phyloP scores from a whole-genome alignment of 2,888 invertebrate genomes.

The Tiliacea citrago region DNA sequence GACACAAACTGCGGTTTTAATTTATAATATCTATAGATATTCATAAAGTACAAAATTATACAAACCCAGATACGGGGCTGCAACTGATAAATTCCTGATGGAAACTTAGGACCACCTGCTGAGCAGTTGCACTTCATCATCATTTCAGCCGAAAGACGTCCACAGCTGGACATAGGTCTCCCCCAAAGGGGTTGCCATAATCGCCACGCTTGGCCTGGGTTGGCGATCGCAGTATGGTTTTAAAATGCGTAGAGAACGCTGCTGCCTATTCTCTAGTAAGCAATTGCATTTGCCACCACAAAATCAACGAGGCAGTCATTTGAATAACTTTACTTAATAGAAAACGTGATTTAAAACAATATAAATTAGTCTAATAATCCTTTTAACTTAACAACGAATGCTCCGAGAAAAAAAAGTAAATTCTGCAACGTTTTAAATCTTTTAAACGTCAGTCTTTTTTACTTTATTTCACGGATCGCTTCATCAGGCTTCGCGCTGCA shows the following conservation, averaged over 20 bases:
- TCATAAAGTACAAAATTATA: neutral
- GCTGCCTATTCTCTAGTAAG: too few relatives aligned
- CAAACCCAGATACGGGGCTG: neutral
- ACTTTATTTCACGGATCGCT: slow-evolving; percentile 23
- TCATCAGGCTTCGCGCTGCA: slow-evolving; percentile 34
- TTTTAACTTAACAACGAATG: slow-evolving; percentile 7
- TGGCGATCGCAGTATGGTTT: too few relatives aligned
- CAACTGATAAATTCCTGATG: neutral
- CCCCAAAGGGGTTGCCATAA: too few relatives aligned
- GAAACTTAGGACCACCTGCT: neutral
- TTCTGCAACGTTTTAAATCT: slow-evolving; percentile 17
- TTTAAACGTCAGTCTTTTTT: slow-evolving; percentile 26
- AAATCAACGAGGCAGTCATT: neutral
- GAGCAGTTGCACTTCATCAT: too few relatives aligned
- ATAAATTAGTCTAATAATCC: slow-evolving; percentile 13
- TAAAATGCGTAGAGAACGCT: too few relatives aligned
- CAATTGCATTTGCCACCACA: neutral
- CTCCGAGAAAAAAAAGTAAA: neutral
- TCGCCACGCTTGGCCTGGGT: too few relatives aligned
- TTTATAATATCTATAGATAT: too few relatives aligned
- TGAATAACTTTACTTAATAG: neutral
- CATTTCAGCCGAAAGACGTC: too few relatives aligned
- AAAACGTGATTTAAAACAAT: neutral
- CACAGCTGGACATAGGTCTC: too few relatives aligned
- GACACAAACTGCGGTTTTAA: too few relatives aligned